Conservation (phyloP, 2,113 vertebrate species). For the Charina bottae region DNA sequence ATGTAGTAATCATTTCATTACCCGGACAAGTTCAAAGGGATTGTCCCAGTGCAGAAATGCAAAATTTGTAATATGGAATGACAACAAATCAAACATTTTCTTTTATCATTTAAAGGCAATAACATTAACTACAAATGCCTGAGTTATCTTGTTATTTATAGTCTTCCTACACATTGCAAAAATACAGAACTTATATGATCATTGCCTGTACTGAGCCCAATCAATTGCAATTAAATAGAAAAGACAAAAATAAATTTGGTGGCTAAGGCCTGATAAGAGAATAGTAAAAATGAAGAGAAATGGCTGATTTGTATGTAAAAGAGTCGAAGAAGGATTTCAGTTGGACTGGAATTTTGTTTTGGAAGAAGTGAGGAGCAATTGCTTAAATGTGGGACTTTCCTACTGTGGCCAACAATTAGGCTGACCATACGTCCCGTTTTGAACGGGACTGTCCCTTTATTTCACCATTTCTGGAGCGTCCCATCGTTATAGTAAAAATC, state of each 20-base stretch:
- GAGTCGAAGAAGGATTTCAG: neutral
- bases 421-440: no score
- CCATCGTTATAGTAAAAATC: no score
- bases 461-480: no score
- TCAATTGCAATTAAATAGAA: neutral
- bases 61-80: slow-evolving; percentile 3
- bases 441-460: no score
- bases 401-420: neutral
- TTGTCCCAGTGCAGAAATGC: slow-evolving; percentile 25
- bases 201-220: neutral
- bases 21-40: slow-evolving; percentile 34
- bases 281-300: neutral
- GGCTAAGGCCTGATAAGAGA: neutral
- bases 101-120: slow-evolving; percentile 43
- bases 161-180: neutral
- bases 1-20: slow-evolving; percentile 53
- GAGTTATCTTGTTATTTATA: neutral
- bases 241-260: neutral
- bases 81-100: slow-evolving; percentile 16
- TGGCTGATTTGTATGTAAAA: neutral
- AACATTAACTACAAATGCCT: slow-evolving; percentile 3
- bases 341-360: neutral
- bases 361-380: neutral
- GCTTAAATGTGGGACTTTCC: neutral
- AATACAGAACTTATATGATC: neutral